Conservation (phyloP, 2,113 vertebrate genomes). For the Petromus typicus region DNA sequence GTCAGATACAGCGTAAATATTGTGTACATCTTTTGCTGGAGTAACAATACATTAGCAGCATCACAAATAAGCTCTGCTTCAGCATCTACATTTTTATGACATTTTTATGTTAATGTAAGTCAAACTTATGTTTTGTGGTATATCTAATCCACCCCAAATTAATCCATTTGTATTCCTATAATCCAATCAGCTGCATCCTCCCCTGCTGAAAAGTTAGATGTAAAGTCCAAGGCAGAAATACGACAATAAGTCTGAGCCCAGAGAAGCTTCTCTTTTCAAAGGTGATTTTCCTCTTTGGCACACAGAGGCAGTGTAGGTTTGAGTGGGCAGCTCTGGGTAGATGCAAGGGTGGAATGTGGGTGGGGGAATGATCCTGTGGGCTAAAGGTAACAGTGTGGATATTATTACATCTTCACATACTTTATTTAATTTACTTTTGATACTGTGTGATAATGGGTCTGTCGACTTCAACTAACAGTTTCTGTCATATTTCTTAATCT, state of each 20-base stretch:
- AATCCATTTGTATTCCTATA: slow-evolving; percentile 88
- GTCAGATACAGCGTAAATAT: slow-evolving; percentile 89
- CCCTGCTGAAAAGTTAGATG: slow-evolving; percentile 64
- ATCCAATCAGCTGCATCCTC: slow-evolving; percentile 78
- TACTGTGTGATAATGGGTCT: slow-evolving; percentile 13
- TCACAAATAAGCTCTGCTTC: slow-evolving; percentile 86
- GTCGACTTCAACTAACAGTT: not conserved
- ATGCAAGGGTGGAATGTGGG: not conserved
- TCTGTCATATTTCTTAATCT: not conserved
- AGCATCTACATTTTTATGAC: slow-evolving; percentile 87
- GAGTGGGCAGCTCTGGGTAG: not conserved
- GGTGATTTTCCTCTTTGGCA: not conserved
- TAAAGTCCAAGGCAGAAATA: slow-evolving; percentile 55
- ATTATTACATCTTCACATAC: not conserved
- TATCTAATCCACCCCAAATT: slow-evolving; percentile 85
- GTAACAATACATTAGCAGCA: slow-evolving; percentile 86
- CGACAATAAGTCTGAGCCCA: not conserved
- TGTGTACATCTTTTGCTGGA: slow-evolving; percentile 86
- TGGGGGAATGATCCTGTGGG: not conserved
- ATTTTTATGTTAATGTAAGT: slow-evolving; percentile 85
- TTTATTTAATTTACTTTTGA: slow-evolving; percentile 39
- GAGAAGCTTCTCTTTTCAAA: not conserved
- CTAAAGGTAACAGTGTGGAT: not conserved
- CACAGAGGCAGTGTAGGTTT: not conserved
- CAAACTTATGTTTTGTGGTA: slow-evolving; percentile 83